These are phyloP conservation scores for Alexandromys oeconomus DNA, from an alignment of 2,797 vertebrate species.

Conservation along the genomic window DNA sequence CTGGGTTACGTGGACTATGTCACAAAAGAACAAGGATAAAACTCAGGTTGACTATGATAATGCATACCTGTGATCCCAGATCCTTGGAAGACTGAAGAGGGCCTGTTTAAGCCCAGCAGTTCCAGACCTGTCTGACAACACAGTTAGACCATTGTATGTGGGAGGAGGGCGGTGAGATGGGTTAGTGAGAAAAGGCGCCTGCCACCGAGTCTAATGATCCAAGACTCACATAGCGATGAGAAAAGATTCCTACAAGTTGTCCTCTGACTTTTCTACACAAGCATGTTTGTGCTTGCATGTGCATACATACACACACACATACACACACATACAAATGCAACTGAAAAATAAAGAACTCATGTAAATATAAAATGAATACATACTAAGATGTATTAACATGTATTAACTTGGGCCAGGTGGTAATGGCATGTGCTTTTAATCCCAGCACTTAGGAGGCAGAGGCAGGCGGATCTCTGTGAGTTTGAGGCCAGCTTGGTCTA, in stretches of 20 bases:
- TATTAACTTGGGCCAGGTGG: background rate
- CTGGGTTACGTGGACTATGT: background rate
- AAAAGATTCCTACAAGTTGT: background rate
- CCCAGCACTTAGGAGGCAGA: background rate
- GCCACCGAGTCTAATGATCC: background rate
- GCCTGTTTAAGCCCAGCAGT: background rate
- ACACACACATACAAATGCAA: background rate
- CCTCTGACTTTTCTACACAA: background rate
- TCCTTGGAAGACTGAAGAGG: background rate
- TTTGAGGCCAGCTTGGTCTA: background rate
- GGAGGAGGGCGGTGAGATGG: background rate
- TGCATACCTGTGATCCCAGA: background rate
- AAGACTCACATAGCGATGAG: background rate
- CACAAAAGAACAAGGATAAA: background rate
- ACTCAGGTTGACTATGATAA: background rate
- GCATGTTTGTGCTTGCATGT: background rate
- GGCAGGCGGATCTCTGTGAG: background rate
- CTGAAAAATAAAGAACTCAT: background rate
- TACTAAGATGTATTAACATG: constrained; percentile 2
- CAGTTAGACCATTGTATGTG: background rate
- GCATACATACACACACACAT: background rate
- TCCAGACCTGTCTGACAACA: background rate
- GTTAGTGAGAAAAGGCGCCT: background rate
- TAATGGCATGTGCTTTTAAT: background rate
- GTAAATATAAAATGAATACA: constrained; percentile 11